These are phyloP conservation scores for Drosophila anomalata DNA, from an alignment of 2,888 invertebrate genomes.

Conservation along the genomic window DNA sequence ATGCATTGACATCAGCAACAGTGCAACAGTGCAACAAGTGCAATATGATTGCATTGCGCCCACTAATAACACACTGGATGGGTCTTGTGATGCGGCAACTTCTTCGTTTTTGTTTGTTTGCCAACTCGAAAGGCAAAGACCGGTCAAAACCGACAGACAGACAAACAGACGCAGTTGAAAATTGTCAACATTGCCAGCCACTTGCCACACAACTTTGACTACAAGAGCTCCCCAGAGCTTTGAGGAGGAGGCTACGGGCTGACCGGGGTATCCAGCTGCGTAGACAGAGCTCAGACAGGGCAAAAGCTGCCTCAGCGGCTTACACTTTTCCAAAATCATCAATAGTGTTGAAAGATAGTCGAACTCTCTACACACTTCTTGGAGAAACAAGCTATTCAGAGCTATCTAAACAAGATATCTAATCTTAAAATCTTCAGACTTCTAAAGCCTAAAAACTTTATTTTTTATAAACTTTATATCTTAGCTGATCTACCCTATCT, in stretches of 20 bases:
- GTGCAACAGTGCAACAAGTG: slow-evolving; percentile 31
- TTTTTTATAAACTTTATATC: background rate
- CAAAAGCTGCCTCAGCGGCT: slow-evolving; percentile 47
- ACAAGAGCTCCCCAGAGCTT: slow-evolving; percentile 21
- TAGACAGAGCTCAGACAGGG: slow-evolving; percentile 70
- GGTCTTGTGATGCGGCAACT: slow-evolving; percentile 1
- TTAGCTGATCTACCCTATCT: slow-evolving; percentile 3
- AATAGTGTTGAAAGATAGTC: slow-evolving; percentile 22
- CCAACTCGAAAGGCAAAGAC: slow-evolving; percentile 49
- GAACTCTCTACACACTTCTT: slow-evolving; percentile 11
- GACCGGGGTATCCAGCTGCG: slow-evolving; percentile 71
- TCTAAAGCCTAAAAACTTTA: background rate
- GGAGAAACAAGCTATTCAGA: too few species aligned
- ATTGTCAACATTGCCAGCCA: slow-evolving; percentile 74
- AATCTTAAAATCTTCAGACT: too few species aligned
- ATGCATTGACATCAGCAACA: slow-evolving; percentile 37
- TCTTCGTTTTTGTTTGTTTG: slow-evolving; percentile 44
- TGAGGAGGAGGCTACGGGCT: slow-evolving; percentile 18
- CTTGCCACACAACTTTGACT: slow-evolving; percentile 64
- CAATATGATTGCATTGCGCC: slow-evolving; percentile 35
- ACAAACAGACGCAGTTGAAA: slow-evolving; percentile 26
- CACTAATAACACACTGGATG: slow-evolving; percentile 28
- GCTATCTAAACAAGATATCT: too few species aligned
- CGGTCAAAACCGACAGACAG: slow-evolving; percentile 31
- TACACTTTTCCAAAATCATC: slow-evolving; percentile 51